Base-by-base conservation (phyloP, 2,888 invertebrate genomes). In the Eupithecia subumbrata region DNA sequence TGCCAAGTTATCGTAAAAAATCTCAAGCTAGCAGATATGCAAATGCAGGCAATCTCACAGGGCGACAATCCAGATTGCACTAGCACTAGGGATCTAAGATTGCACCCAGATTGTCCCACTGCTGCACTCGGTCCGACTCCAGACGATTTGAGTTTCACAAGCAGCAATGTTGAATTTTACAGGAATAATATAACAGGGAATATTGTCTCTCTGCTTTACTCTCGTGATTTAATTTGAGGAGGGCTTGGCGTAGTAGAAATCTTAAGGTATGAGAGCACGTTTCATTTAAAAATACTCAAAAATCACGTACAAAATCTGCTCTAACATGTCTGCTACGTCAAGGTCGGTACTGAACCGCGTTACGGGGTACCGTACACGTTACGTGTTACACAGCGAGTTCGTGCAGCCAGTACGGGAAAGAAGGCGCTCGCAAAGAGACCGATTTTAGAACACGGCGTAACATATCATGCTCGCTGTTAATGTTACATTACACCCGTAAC, bases 121-220 rank as follows among this genome's bases (percentile, higher is more conserved):
- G 12, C 37, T 37, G 37, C n/a, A 34, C 37, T 40, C 37, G 37
- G 34, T 37, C 66, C 18, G n/a, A 40, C 66, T 37, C 37, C 34
- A 25, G 34, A 64, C 16, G n/a, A 66, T 66, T 66, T 40, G 40
- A 67, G 40, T 40, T 67, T 66, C n/a, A 67, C 66, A n/a, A 64
- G 64, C 18, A 37, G 37, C 37, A 67, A 22, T 37, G 66, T 67
- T 67, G 66, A 67, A 67, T 67, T 67, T 37, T 67, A n/a, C 66
- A n/a, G n/a, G 64, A 64, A 64, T 34, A 67, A 67, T 67, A 67
- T 67, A n/a, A 37, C 66, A 37, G n/a, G 64, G 66, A 60, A 40
- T 40, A 40, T 67, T 37, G 34, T 67, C 11, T 22, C 22, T 67
- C 64, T 64, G 9, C 64, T 64, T 64, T 64, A 34, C 14, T 64